Evolutionary conservation across 37 sponge, comb jelly and placozoan species (phyloP).

Genomic region (Cladorhizidae sp.): DNA sequence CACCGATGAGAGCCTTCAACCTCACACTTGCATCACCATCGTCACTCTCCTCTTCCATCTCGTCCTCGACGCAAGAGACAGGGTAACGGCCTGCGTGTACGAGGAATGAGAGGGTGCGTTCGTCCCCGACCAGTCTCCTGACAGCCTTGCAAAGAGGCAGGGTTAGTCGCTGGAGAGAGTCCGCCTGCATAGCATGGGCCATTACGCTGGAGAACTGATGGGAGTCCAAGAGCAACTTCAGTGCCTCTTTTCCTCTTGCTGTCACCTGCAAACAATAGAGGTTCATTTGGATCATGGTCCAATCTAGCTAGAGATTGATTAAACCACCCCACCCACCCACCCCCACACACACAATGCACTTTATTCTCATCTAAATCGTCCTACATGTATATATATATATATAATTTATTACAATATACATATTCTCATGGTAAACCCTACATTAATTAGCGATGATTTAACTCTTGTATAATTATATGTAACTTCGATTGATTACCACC

Average conservation of each 20-base stretch:
- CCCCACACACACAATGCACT: no score
- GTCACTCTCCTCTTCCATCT: background rate
- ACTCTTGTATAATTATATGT: no score
- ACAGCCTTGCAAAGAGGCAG: background rate
- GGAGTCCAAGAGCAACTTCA: constrained; percentile 15
- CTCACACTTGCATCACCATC: background rate
- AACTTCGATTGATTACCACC: no score
- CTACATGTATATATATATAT: no score
- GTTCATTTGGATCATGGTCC: no score
- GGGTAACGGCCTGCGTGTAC: background rate
- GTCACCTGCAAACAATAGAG: background rate
- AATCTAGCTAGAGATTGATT: no score
- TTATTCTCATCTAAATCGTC: no score
- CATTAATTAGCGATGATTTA: no score
- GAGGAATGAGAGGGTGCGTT: background rate
- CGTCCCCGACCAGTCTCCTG: background rate
- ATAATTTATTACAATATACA: no score
- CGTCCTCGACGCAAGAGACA: background rate
- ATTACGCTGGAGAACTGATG: constrained; percentile 4
- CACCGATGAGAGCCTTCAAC: background rate
- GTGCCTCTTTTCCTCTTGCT: constrained; percentile 2
- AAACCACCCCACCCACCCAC: no score
- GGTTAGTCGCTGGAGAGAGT: background rate
- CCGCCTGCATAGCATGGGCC: background rate
- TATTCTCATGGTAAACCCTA: no score